Percentiles rank a stretch among this genome's conserved stretches.
Conservation (phyloP, 2,797 vertebrate species). For the Podarcis siculus region DNA sequence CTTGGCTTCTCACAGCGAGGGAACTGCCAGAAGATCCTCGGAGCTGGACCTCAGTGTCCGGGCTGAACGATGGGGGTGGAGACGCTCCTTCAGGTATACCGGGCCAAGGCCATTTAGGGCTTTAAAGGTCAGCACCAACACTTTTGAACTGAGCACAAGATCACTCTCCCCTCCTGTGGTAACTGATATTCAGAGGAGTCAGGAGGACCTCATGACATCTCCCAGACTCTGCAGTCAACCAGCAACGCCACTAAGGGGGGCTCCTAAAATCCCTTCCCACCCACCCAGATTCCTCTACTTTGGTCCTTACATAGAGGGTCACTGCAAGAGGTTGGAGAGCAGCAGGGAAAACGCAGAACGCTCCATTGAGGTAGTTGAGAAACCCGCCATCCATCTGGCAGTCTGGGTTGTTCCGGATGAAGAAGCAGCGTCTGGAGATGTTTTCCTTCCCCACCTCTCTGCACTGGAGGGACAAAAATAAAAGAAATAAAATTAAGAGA, state of each 20-base stretch:
- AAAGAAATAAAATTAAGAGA: neutral
- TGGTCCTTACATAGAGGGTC: constrained; percentile 83
- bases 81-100: too few relatives aligned
- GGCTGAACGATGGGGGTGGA: too few relatives aligned
- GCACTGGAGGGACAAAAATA: constrained; percentile 79
- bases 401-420: constrained; percentile 86
- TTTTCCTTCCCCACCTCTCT: constrained; percentile 83
- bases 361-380: constrained; percentile 85
- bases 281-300: neutral
- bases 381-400: constrained; percentile 85
- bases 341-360: constrained; percentile 86
- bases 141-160: too few relatives aligned
- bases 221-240: neutral
- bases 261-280: neutral
- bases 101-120: too few relatives aligned
- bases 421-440: constrained; percentile 83
- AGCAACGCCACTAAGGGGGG: neutral
- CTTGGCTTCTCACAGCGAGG: too few relatives aligned
- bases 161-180: too few relatives aligned
- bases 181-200: neutral
- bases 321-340: constrained; percentile 86
- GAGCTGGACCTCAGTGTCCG: too few relatives aligned
- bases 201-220: neutral
- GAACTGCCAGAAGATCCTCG: too few relatives aligned
- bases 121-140: too few relatives aligned